Base-by-base conservation (phyloP, 2,888 invertebrate species). In the Caenorhabditis uteleia region DNA sequence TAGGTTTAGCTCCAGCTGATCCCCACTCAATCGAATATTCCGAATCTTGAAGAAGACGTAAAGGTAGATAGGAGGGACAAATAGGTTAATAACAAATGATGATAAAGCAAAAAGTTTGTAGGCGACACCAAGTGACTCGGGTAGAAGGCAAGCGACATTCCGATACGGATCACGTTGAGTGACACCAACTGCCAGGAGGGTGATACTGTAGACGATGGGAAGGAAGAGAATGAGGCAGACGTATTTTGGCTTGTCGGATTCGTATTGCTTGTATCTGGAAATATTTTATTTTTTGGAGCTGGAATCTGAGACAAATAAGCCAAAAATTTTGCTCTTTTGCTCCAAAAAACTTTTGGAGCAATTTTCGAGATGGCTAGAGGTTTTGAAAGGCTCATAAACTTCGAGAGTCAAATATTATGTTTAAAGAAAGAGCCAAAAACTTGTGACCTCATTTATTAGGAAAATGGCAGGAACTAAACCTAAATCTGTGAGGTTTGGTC, bases 31-130 rank as follows among this genome's bases (percentile, higher is more conserved):
- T n/a, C n/a, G n/a, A n/a, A n/a, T 18, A 8, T 16, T 21, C 18
- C 29, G 26, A n/a, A 43, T 43, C 14, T 27, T 25, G 42, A 40
- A 21, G 40, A 7, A 18, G 25, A 29, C 26, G 48, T 40, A 16
- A 55, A 33, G 3, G 26, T 25, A 39, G 42, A 48, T 29, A 3
- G 43, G 43, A 10, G 29, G 43, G 16, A 43, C 43, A 16, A 43
- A 27, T 27, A 43, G n/a, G 16, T 43, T 43, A 21, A 43, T 43
- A 5, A 33, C 18, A 10, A 55, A 26, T 3, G 47, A 34, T 21
- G 47, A 42, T 33, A 42, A 27, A 18, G 39, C 42, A 23, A 39
- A 55, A 2, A 55, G 20, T 12, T 34, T 3, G 26, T 55, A 47
- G 2, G 47, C 27, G 26, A 25, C 14, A 1, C 55, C 55, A 21